A percentile compares a stretch with the other conserved stretches of the same genome.
Conservation (phyloP, 2,113 vertebrate genomes). For the Saimiri boliviensis region DNA sequence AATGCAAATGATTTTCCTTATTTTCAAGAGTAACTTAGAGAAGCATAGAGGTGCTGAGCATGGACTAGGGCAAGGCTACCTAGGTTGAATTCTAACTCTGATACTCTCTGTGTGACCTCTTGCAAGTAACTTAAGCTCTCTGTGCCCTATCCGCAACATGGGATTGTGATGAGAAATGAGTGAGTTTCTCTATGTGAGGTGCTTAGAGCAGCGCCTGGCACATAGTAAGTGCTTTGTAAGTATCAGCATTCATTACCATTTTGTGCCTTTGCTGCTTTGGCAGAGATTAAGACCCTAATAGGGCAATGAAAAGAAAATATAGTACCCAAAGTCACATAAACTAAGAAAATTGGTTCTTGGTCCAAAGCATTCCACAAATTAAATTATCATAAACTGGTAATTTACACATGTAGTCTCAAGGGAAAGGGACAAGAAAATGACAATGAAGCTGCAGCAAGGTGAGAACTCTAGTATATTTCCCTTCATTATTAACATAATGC, state of each 20-base stretch:
- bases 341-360: slow-evolving; percentile 30
- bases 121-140: neutral
- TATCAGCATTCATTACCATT: neutral
- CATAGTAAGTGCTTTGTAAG: neutral
- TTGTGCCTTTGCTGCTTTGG: neutral
- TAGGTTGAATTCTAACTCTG: neutral
- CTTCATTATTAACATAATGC: neutral
- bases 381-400: slow-evolving; percentile 54
- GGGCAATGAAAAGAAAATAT: slow-evolving; percentile 26
- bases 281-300: neutral
- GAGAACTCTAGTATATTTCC: neutral
- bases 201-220: neutral
- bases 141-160: neutral
- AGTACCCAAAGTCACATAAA: slow-evolving; percentile 21
- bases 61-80: neutral
- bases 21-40: neutral
- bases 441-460: slow-evolving; percentile 43
- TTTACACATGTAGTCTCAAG: slow-evolving; percentile 39
- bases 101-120: neutral
- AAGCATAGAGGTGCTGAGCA: neutral
- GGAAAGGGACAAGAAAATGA: neutral
- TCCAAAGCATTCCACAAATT: slow-evolving; percentile 55
- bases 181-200: neutral
- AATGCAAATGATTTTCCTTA: neutral
- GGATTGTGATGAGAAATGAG: neutral